Evolutionary conservation across 2,797 vertebrate genomes (phyloP).

Genomic region (Xenentodon cancila): DNA sequence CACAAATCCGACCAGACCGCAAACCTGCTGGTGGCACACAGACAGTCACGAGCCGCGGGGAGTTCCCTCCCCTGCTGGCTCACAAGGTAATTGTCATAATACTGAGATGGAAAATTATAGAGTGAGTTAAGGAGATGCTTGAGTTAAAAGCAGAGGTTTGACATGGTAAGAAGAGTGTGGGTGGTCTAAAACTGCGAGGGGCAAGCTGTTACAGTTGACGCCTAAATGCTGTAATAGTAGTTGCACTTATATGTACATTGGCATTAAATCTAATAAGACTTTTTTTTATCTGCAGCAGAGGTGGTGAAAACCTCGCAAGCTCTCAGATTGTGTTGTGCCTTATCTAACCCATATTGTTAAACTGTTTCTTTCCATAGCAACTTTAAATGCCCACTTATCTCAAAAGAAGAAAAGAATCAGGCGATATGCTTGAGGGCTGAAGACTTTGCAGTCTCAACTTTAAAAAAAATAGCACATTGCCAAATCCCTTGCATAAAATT

Average conservation of each 20-base stretch:
- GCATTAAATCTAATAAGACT: conserved; percentile 53
- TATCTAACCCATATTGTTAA: conserved; percentile 32
- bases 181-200: conserved; percentile 63
- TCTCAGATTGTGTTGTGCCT: conserved; percentile 32
- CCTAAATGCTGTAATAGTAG: conserved; percentile 59
- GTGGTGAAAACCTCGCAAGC: conserved; percentile 14
- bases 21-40: conserved; percentile 72
- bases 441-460: conserved; percentile 25
- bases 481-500: conserved; percentile 32
- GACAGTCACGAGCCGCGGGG: conserved; percentile 64
- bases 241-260: conserved; percentile 49
- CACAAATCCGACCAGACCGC: conserved; percentile 77
- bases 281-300: conserved; percentile 12
- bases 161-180: conserved; percentile 58
- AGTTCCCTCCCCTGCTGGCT: conserved; percentile 70
- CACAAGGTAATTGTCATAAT: conserved; percentile 79
- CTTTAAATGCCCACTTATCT: conserved; percentile 12
- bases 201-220: conserved; percentile 64
- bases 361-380: conserved; percentile 27
- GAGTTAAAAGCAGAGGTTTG: conserved; percentile 74
- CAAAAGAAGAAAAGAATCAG: conserved; percentile 5
- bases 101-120: conserved; percentile 79
- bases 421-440: conserved; percentile 9
- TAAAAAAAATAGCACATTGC: conserved; percentile 3
- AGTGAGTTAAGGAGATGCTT: conserved; percentile 71